These are phyloP conservation scores for Pseudoatta argentina DNA, from an alignment of 1,140 invertebrate species.

Conservation along the genomic window DNA sequence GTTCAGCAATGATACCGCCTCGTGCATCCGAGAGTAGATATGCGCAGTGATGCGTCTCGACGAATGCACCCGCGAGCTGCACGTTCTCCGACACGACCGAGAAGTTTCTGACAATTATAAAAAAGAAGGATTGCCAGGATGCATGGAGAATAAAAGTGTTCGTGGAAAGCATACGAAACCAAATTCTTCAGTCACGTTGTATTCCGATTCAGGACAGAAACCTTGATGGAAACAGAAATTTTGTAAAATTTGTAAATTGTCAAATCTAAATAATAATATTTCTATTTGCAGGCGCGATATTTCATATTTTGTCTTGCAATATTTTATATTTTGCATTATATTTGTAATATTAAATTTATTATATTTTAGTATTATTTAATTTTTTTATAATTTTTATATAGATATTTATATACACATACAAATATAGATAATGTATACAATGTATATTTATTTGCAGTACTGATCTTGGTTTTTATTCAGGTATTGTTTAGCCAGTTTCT, in stretches of 20 bases:
- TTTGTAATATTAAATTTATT: too few relatives aligned
- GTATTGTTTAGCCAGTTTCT: background rate
- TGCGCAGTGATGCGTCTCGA: slow-evolving; percentile 28
- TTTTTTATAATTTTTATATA: background rate
- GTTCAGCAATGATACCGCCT: slow-evolving; percentile 56
- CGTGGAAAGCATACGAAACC: background rate
- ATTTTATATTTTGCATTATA: too few relatives aligned
- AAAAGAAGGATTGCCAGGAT: slow-evolving; percentile 7
- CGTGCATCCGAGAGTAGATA: slow-evolving; percentile 34
- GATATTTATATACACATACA: background rate
- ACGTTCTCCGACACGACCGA: slow-evolving; percentile 17
- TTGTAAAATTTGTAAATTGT: background rate
- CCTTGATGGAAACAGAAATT: background rate
- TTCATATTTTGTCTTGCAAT: background rate
- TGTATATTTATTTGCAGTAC: background rate
- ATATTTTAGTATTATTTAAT: too few relatives aligned
- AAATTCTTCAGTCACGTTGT: background rate
- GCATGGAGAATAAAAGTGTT: slow-evolving; percentile 15
- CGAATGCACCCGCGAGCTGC: slow-evolving; percentile 33
- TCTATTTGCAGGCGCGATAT: background rate
- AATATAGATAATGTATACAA: background rate
- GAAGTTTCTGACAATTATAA: slow-evolving; percentile 44
- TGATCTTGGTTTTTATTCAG: background rate
- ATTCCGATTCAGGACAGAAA: background rate
- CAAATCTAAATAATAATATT: background rate